These are phyloP conservation scores for Gastracanthus pulcherrimus DNA, from an alignment of 2,888 invertebrate species.

Conservation along the genomic window DNA sequence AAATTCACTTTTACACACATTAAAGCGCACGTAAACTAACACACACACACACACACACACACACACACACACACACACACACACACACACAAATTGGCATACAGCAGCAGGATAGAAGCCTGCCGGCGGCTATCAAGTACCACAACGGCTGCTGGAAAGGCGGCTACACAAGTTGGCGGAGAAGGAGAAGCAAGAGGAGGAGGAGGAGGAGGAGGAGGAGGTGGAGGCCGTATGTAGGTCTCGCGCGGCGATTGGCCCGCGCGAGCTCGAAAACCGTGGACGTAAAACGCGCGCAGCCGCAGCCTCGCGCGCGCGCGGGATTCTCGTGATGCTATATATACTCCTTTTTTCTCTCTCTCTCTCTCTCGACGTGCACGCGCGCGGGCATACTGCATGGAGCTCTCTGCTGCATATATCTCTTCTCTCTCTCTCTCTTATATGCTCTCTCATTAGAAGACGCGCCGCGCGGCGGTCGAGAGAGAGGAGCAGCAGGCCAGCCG, in stretches of 20 bases:
- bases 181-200: no score
- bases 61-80: slow-evolving; percentile 33
- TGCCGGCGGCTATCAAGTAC: no score
- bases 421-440: neutral
- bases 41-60: neutral
- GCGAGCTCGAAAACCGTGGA: slow-evolving; percentile 63
- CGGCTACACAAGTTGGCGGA: no score
- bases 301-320: neutral
- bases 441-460: slow-evolving; percentile 21
- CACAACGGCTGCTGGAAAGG: no score
- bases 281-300: slow-evolving; percentile 56
- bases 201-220: slow-evolving; percentile 58
- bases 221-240: slow-evolving; percentile 75
- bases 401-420: no score
- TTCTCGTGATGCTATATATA: neutral
- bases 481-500: neutral
- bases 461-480: neutral
- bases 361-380: neutral
- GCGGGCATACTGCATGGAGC: no score
- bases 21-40: neutral
- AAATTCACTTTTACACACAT: neutral
- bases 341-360: neutral
- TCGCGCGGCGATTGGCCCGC: slow-evolving; percentile 72
- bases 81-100: no score
- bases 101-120: no score